These are phyloP conservation scores for Malaclemys terrapin DNA, from an alignment of 2,113 vertebrate species.

Conservation along the genomic window DNA sequence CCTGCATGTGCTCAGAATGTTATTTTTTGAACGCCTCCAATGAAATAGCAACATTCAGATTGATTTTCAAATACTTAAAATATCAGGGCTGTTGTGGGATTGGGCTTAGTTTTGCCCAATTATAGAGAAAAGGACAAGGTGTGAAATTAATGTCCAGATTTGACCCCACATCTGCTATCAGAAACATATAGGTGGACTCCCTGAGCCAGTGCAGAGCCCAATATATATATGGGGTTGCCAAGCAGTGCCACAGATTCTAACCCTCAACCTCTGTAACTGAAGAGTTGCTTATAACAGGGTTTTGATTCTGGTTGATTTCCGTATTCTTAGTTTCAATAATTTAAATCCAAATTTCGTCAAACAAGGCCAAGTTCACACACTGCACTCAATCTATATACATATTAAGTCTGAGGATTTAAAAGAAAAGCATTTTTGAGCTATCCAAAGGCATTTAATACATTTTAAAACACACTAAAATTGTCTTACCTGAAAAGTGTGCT, in stretches of 20 bases:
- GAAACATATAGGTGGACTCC: neutral
- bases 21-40: neutral
- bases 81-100: neutral
- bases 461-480: neutral
- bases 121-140: neutral
- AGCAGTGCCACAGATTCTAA: neutral
- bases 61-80: neutral
- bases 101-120: neutral
- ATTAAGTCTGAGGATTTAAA: neutral
- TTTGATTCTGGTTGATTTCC: neutral
- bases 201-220: neutral
- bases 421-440: neutral
- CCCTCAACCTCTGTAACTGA: neutral
- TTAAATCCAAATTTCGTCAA: neutral
- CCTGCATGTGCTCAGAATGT: neutral
- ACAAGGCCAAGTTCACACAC: neutral
- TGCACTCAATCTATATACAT: neutral
- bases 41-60: neutral
- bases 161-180: neutral
- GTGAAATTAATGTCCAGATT: neutral
- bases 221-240: neutral
- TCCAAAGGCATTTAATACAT: neutral
- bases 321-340: neutral
- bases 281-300: neutral
- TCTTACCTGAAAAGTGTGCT: neutral